These are phyloP conservation scores for Trogon surrucura DNA, from an alignment of 2,113 vertebrate genomes.

Conservation along the genomic window DNA sequence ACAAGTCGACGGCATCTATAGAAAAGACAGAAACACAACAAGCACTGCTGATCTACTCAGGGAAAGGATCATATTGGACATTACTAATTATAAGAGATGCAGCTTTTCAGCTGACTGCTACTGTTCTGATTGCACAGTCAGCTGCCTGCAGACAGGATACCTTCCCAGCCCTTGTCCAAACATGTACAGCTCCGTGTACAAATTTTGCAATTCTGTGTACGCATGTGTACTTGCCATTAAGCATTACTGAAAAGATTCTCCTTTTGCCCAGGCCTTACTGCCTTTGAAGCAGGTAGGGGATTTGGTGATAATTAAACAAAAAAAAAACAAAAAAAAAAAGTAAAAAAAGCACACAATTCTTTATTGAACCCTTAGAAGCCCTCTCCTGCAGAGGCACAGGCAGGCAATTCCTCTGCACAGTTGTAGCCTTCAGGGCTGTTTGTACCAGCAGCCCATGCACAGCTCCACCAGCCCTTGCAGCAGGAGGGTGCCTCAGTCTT, in stretches of 20 bases:
- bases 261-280: background rate
- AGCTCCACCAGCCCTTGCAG: background rate
- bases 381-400: background rate
- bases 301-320: background rate
- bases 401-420: background rate
- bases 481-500: background rate
- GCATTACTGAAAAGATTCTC: background rate
- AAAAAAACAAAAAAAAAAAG: background rate
- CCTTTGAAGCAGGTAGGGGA: background rate
- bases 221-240: background rate
- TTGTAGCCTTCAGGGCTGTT: background rate
- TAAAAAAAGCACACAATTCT: rapidly evolving
- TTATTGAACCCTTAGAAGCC: background rate
- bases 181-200: background rate
- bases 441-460: background rate
- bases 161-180: background rate
- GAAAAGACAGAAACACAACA: background rate
- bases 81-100: background rate
- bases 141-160: background rate
- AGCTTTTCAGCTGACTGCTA: background rate
- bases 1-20: background rate
- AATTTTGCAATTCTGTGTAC: background rate
- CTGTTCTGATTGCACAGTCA: background rate
- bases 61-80: background rate
- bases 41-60: background rate